phyloP scores from a whole-genome alignment of 2,797 vertebrate species.

The Emys orbicularis region DNA sequence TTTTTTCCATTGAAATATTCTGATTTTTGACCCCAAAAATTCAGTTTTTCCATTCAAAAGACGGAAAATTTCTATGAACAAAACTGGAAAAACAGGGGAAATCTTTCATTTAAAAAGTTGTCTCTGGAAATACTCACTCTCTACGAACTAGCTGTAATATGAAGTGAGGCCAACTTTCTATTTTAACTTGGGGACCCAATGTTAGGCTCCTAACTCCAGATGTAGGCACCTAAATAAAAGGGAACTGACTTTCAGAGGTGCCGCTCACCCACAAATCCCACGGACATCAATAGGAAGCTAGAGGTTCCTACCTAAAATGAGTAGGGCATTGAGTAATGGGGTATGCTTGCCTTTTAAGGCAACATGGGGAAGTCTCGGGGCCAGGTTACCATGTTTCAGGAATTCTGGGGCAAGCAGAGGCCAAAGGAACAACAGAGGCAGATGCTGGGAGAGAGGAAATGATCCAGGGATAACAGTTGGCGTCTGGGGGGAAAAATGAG shows the following conservation, averaged over 20 bases:
- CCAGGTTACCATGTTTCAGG: background rate
- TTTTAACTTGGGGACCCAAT: background rate
- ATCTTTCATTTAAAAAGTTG: background rate
- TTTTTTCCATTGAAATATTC: background rate
- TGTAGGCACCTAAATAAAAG: background rate
- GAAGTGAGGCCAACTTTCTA: background rate
- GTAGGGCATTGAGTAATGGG: background rate
- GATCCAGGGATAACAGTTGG: background rate
- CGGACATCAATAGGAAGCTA: background rate
- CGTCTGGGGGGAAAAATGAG: background rate
- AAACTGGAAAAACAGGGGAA: background rate
- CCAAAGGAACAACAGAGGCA: background rate
- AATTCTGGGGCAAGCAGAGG: background rate
- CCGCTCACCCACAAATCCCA: background rate
- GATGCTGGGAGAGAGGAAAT: background rate
- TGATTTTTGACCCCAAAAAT: background rate
- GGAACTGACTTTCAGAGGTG: background rate
- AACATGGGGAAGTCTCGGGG: accelerated
- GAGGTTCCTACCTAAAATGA: background rate
- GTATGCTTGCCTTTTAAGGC: background rate
- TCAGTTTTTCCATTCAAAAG: background rate
- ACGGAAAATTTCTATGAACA: background rate
- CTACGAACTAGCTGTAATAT: background rate
- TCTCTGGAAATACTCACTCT: background rate
- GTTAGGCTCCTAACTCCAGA: background rate